Base-by-base conservation (phyloP, 2,113 vertebrate species). In the Catharus minimus region DNA sequence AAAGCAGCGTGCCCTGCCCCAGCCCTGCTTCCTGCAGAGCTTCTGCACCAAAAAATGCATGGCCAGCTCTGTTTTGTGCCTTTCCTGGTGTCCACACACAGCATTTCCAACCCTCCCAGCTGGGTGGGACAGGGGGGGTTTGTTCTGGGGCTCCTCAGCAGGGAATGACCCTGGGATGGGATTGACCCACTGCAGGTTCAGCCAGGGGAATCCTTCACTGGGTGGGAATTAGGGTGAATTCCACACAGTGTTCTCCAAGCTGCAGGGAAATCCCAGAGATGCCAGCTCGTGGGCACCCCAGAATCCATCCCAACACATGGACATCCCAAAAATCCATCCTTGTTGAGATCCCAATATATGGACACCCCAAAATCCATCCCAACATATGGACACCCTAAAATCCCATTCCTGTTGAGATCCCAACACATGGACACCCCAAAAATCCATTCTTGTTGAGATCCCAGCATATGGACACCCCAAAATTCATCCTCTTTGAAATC, bases 191-290 rank as follows among this genome's bases (percentile, higher is more conserved):
- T 56, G 13, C 13, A 5, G 17, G 28, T 43, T 46, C 36, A 27
- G 58, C 58, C 43, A 2, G 0, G 23, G 66, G 28, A 62, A 41
- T 5, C 0, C 2, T 30, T 28, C 23, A 9, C 43, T 23, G 47
- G 47, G 22, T 33, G 43, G 56, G 43, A 46, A 24, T 26, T 9
- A 1, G n/a, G 39, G 13, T 13, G 53, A 80, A 21, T 14, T 28
- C 33, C 13, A 44, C 39, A 15, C 0, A 0, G 8, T 4, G 24
- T 24, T 11, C 53, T 43, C 32, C 20, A 21, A 3, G 19, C 33
- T 11, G 38, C 15, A 22, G 49, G 57, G 67, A n/a, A 46, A 62
- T 6, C 16, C 24, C 44, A 41, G 30, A 44, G 15, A 6, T 26
- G 32, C 3, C 69, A 73, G 52, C 5, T 12, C 1, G 9, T 1